Conservation (phyloP, 1,140 invertebrate genomes). For the Manduca sexta region DNA sequence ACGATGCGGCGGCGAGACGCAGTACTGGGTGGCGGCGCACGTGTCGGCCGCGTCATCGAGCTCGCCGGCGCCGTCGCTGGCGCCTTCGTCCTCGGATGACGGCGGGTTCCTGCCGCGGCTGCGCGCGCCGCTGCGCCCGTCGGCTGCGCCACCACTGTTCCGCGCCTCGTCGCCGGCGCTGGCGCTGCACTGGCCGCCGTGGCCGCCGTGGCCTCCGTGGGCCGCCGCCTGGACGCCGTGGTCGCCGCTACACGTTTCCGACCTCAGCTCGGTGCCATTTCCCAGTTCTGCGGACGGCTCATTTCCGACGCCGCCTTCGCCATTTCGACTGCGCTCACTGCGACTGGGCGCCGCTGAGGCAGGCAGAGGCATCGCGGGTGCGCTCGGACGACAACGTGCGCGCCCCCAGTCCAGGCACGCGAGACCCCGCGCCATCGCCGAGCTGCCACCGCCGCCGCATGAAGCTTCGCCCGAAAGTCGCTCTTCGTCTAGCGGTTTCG, state of each 20-base stretch:
- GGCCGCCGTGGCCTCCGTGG: slow-evolving; percentile 79
- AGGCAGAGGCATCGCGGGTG: slow-evolving; percentile 76
- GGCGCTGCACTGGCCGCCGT: slow-evolving; percentile 70
- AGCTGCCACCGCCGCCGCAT: slow-evolving; percentile 76
- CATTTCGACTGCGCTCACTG: slow-evolving; percentile 78
- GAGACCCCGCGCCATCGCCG: slow-evolving; percentile 43
- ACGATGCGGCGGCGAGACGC: slow-evolving; percentile 74
- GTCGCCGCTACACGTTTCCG: slow-evolving; percentile 84
- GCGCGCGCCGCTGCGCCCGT: slow-evolving; percentile 78
- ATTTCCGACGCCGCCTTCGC: slow-evolving; percentile 79
- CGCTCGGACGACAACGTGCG: slow-evolving; percentile 72
- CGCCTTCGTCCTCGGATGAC: slow-evolving; percentile 80
- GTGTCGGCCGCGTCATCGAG: slow-evolving; percentile 77
- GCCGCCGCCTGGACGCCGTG: slow-evolving; percentile 75
- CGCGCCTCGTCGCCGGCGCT: slow-evolving; percentile 59
- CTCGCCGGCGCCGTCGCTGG: slow-evolving; percentile 77
- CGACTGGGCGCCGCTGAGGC: slow-evolving; percentile 80
- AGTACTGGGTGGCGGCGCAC: slow-evolving; percentile 34
- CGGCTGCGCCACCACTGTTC: slow-evolving; percentile 79
- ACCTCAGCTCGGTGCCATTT: slow-evolving; percentile 88
- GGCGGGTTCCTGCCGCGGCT: slow-evolving; percentile 82
- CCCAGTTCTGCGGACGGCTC: slow-evolving; percentile 86
- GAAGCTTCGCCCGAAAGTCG: slow-evolving; percentile 90
- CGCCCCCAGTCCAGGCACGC: slow-evolving; percentile 67
- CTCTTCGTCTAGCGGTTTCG: slow-evolving; percentile 91